A percentile compares a stretch with the other conserved stretches of the same genome.
These are phyloP conservation scores for Gallinago paraguaiae DNA, from an alignment of 2,113 vertebrate genomes.

Conservation along the genomic window DNA sequence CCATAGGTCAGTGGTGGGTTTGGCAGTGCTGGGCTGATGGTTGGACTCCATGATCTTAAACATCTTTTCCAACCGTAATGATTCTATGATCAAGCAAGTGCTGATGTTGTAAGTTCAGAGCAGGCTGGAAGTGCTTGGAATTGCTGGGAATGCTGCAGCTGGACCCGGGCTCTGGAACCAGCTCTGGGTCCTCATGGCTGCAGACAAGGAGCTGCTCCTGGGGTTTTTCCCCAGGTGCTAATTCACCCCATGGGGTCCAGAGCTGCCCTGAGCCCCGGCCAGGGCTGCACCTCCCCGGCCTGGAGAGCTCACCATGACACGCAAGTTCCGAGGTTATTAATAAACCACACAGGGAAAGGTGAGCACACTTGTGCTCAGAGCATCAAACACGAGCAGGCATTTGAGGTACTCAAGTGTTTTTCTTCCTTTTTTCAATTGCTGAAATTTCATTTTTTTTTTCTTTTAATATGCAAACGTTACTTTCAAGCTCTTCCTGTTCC, in stretches of 20 bases:
- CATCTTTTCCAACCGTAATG: background rate
- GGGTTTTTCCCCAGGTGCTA: background rate
- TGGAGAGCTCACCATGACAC: background rate
- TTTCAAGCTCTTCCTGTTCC: background rate
- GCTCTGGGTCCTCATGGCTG: rapidly evolving
- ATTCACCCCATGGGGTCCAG: background rate
- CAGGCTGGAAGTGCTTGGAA: background rate
- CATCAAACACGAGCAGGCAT: background rate
- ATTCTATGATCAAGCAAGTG: background rate
- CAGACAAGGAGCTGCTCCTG: rapidly evolving
- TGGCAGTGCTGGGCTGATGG: background rate
- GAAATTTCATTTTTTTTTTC: background rate
- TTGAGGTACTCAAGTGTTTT: background rate
- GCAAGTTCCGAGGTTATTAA: background rate
- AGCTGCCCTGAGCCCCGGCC: rapidly evolving
- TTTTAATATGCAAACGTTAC: background rate
- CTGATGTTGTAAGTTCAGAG: background rate
- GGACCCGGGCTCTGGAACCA: background rate
- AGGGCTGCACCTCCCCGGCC: background rate
- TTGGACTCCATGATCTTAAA: background rate
- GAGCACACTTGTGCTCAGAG: background rate
- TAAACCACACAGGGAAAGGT: background rate
- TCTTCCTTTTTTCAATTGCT: background rate
- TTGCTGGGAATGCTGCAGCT: background rate
- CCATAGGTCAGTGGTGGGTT: background rate